Evolutionary conservation across 2,113 vertebrate species (phyloP), one percentile per base, ranked within the genome.

Genomic region (Trogon surrucura): DNA sequence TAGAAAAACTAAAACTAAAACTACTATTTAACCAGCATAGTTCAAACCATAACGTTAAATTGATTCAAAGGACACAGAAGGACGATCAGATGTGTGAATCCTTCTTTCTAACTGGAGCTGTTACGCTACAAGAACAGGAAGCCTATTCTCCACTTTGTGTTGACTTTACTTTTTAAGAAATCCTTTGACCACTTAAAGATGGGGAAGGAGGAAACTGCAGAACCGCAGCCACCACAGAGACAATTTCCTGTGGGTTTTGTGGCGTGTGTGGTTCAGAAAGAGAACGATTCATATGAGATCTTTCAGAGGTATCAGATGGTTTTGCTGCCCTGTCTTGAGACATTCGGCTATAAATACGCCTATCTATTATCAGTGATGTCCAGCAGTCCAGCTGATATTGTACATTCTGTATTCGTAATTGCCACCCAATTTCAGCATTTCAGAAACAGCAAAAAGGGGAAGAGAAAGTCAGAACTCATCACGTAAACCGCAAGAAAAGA

Each of bases 231-330:
- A 86, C 97, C 93, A 94, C 61, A 93, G 80, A 97, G 80, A 98
- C 89, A 95, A 96, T 97, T 98, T 98, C 97, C 98, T 97, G 97
- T 98, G 98, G 97, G 82, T 96, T 97, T 95, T 96, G 85, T 97
- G 97, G 97, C 92, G 92, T 89, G 67, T 96, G 97, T 20, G 88
- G 97, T 89, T 93, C 64, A 41, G 87, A 79, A 96, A 78, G 36
- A 51, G 85, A 95, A 94, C 70, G 93, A 79, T 50, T 86, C 21
- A 32, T 10, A 0, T 7, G 23, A 84, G 91, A 91, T 75, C 34
- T 80, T 53, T 74, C 51, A 61, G 89, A 61, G 89, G 50, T 65
- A 80, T 73, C 69, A 58, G 45, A 65, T 53, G 60, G 21, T 53
- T 92, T 53, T 79, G 60, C 38, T 88, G 80, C 54, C 29, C 45